Percentiles rank a stretch among this genome's conserved stretches.
Conservation (phyloP, 2,797 vertebrate species). For the Momotus momota region DNA sequence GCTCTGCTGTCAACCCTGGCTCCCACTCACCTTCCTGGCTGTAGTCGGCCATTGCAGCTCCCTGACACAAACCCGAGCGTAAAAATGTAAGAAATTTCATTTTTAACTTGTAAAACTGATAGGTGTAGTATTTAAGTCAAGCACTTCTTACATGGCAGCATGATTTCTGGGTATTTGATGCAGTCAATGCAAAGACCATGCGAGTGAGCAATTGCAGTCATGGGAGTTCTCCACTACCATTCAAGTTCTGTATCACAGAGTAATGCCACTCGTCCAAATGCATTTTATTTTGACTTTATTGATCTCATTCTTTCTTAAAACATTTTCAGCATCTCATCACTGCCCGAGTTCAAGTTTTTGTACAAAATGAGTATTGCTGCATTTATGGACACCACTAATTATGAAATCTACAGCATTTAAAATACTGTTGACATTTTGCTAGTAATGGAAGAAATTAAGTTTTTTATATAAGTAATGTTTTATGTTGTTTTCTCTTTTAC, state of each 20-base stretch:
- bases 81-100: background rate
- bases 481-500: background rate
- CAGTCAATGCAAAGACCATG: background rate
- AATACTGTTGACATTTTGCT: background rate
- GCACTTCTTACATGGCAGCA: background rate
- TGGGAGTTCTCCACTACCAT: background rate
- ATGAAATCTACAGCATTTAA: background rate
- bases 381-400: background rate
- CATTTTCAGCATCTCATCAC: background rate
- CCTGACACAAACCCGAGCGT: background rate
- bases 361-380: background rate
- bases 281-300: background rate
- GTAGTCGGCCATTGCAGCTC: background rate
- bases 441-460: background rate
- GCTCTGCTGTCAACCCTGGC: background rate
- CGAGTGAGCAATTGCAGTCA: background rate
- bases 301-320: background rate
- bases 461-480: background rate
- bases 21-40: background rate
- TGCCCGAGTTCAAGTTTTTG: background rate
- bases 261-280: background rate
- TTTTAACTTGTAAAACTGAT: background rate
- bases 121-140: background rate
- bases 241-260: background rate
- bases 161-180: background rate